Evolutionary conservation across 2,797 vertebrate species (phyloP), one percentile per base, ranked within the genome.

Genomic region (Allobates femoralis): DNA sequence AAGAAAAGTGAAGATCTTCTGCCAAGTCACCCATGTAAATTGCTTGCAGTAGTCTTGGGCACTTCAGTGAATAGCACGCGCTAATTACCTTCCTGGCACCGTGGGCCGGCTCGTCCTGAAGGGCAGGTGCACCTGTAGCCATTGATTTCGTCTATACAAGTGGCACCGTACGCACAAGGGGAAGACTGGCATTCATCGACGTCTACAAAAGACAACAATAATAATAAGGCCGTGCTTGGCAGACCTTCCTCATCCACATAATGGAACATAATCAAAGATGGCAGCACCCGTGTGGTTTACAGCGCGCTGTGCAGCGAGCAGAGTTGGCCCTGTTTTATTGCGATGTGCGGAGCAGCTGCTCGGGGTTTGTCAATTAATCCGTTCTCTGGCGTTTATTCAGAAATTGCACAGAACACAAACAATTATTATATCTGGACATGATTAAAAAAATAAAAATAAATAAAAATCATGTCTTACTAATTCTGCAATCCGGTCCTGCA

Each of bases 121-220:
- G 97, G 96, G 91, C 98, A 99, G 81, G 93, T 92, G 32, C 98
- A 99, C 89, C 93, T 95, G 82, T 95, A 98, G 3, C 96, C 96
- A 0, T 97, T 96, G 91, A 99, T 98, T 89, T 98, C 95, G 28
- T 99, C 98, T 90, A 96, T 91, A 84, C 98, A 99, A 14, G 97
- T 97, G 16, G 97, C 96, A 73, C 98, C 98, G 0, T 96, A 96
- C 0, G 95, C 94, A 23, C 98, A 99, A 0, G 98, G 98, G 0
- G 96, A 96, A 0, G 97, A 97, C 93, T 99, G 98, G 89, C 98
- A 99, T 93, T 99, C 98, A 12, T 99, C 97, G 0, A 99, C 95
- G 91, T 99, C 98, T 99, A 89, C 16, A 12, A 0, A 84, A 23
- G 76, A 66, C 41, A 73, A 88, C 89, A 87, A 0, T 79, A 73